A percentile compares a stretch with the other conserved stretches of the same genome.
phyloP scores from a whole-genome alignment of 2,113 vertebrate species.

The Cinclus mexicanus region DNA sequence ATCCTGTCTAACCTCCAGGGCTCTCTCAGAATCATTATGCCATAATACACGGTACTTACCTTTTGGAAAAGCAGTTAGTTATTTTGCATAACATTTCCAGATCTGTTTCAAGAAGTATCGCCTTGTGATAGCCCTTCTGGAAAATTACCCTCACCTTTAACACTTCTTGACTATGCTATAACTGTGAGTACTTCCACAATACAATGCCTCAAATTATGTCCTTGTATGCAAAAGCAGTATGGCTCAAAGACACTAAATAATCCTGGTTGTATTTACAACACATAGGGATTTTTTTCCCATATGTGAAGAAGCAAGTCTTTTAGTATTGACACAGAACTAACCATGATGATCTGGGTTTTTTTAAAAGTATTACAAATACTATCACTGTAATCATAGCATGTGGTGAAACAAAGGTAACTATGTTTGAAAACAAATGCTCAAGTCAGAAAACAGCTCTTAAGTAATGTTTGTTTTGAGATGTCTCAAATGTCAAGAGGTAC shows the following conservation, averaged over 20 bases:
- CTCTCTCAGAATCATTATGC: neutral
- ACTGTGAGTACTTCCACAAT: neutral
- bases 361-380: neutral
- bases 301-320: neutral
- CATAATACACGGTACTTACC: neutral
- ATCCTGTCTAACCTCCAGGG: neutral
- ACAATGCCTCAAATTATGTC: neutral
- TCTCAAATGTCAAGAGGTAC: neutral
- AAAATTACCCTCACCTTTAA: neutral
- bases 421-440: neutral
- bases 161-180: neutral
- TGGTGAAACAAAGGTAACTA: neutral
- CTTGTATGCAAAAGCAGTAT: neutral
- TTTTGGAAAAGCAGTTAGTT: neutral
- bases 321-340: neutral
- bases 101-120: neutral
- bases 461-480: neutral
- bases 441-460: neutral
- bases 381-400: neutral
- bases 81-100: neutral
- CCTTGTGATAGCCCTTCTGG: neutral
- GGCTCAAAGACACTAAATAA: neutral
- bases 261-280: neutral
- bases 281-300: fast-evolving
- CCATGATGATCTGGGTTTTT: neutral